These are phyloP conservation scores for Dryadula phaetusa DNA, from an alignment of 2,888 invertebrate genomes.

Conservation along the genomic window DNA sequence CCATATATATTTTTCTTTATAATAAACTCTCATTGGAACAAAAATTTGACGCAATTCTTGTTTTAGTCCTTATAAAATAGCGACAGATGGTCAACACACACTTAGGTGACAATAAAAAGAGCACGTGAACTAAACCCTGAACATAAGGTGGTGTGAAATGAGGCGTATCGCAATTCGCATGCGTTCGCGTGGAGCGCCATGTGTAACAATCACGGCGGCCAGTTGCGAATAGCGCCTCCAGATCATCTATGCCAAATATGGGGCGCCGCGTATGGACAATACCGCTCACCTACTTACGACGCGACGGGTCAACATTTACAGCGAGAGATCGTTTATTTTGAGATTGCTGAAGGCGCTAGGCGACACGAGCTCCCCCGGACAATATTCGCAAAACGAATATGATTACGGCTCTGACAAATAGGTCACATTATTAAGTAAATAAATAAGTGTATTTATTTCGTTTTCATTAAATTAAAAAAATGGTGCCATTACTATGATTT, in stretches of 20 bases:
- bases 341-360: constrained; percentile 6
- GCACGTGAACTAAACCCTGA: not conserved
- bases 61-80: not conserved
- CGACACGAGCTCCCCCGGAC: not conserved
- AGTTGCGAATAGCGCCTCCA: constrained; percentile 42
- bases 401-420: constrained; percentile 18
- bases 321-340: constrained; percentile 31
- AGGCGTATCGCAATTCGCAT: not conserved
- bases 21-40: not conserved
- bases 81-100: constrained; percentile 20
- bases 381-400: constrained; percentile 6
- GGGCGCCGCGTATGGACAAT: constrained; percentile 56
- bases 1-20: not conserved
- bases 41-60: not conserved
- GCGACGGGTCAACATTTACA: constrained; percentile 43
- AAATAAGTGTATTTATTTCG: not conserved
- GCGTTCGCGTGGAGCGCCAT: constrained; percentile 1
- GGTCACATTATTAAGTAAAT: not conserved
- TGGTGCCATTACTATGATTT: too few species aligned
- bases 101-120: constrained; percentile 9
- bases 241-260: constrained; percentile 59
- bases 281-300: constrained; percentile 56
- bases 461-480: too few species aligned
- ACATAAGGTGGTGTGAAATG: constrained; percentile 16
- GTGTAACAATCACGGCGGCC: constrained; percentile 40